Base-by-base conservation (phyloP, 2,113 vertebrate species). In the Asarcornis scutulata region DNA sequence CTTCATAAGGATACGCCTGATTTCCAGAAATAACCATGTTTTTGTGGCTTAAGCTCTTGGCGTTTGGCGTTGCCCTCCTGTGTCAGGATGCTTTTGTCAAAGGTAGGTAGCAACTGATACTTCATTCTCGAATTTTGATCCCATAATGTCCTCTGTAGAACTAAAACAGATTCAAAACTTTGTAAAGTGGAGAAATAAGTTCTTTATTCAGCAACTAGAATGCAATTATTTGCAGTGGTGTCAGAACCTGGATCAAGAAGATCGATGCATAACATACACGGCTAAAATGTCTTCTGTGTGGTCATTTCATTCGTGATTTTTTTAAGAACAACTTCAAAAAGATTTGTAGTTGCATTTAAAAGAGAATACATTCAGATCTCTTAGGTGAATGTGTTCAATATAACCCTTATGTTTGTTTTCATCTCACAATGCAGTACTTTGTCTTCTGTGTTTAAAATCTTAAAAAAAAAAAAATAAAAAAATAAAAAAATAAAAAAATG, bases 21-120 rank as follows among this genome's bases (percentile, higher is more conserved):
- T 97, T 96, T 95, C 97, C 97, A 98, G 98, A 98, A 91, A 98
- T 99, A 98, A 99, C 98, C 98, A 97, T 98, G 97, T 90, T 97
- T 97, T 93, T 96, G 94, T 96, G 98, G 98, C 97, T 98, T 91
- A 98, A 97, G 95, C 88, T 98, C 86, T 94, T 98, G 97, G 97
- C 97, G 26, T 95, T 99, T 93, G 98, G 94, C 76, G 91, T 97
- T 67, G 96, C 93, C 12, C 84, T 99, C 94, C 92, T 98, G 88
- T 88, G 86, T 93, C 48, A 95, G 56, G 89, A 89, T 76, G 67
- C 90, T 80, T 87, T 96, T 81, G 82, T 83, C 58, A 32, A 94
- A 93, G 98, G 98, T 98, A 97, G 46, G 98, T 93, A 14, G 7
- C 42, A 79, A 72, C 7, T 67, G 31, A 18, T 92, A 52, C 58